Base-by-base conservation (phyloP, 1,140 invertebrate genomes). In the Drosophila erecta region DNA sequence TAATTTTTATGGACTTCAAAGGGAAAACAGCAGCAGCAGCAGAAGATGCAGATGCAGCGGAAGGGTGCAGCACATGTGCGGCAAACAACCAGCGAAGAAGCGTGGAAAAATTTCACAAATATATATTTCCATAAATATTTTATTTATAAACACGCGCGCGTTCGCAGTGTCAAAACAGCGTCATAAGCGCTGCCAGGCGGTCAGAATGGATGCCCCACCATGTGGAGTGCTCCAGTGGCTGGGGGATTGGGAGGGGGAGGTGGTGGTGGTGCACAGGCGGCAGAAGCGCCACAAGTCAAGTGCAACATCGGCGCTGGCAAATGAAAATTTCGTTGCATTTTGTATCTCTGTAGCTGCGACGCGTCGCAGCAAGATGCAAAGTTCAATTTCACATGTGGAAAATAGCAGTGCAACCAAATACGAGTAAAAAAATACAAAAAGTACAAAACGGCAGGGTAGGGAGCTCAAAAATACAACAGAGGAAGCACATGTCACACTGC, bases 1-100 rank as follows among this genome's bases (percentile, higher is more conserved):
- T 87, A 86, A 86, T 86, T 86, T 86, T 76, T 76, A 86, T 86
- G 83, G 87, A 86, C 83, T 86, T 86, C 83, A 86, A 86, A 86
- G 83, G 70, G 65, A 74, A 83, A 64, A 47, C 20, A n/a, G 8
- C 8, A 53, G 15, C n/a, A 47, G 44, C 22, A 24, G 4, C 24
- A 67, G 8, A 30, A 30, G 30, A 30, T 30, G 30, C 30, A 30
- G 30, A 8, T 30, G 30, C 30, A 10, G 30, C 8, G 8, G 65
- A 86, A 78, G 83, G 81, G 81, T 86, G 79, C 71, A 49, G 57
- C 79, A 84, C 65, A 84, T 85, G 81, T 76, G 67, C 41, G 4
- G 8, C 41, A 20, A 17, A 27, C 44, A 33, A 44, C 3, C 41
- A 11, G 30, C 37, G 15, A 24, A 60, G 58, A 76, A 70, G 69